Evolutionary conservation across 2,113 vertebrate genomes (phyloP).

Genomic region (Calypte anna): DNA sequence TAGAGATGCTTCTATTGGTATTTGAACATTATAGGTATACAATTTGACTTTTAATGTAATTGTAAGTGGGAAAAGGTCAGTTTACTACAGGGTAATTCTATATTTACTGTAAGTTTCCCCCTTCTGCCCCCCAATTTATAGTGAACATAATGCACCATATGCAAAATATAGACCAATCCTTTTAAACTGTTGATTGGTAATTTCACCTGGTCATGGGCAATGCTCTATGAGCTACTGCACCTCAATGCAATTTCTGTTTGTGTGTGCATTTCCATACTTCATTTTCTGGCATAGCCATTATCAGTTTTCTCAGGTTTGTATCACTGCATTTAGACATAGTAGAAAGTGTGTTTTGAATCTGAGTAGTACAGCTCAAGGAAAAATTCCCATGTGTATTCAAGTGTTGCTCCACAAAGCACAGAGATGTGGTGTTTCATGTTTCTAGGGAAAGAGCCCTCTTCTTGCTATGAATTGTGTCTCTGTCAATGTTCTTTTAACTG

Average conservation of each 20-base stretch:
- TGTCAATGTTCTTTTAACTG: background rate
- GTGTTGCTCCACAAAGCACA: background rate
- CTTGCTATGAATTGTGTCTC: background rate
- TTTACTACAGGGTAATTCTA: background rate
- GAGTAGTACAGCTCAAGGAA: background rate
- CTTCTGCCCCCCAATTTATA: background rate
- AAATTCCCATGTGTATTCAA: background rate
- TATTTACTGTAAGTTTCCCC: too few species aligned
- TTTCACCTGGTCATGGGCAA: fast-evolving
- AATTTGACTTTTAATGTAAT: background rate
- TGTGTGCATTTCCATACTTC: background rate
- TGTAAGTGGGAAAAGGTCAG: background rate
- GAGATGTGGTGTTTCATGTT: background rate
- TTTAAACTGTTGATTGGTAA: background rate
- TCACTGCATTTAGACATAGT: background rate
- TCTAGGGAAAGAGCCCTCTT: background rate
- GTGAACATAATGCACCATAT: background rate
- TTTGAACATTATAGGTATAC: background rate
- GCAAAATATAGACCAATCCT: background rate
- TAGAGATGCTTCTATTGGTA: background rate
- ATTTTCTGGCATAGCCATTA: background rate
- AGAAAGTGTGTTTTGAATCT: background rate
- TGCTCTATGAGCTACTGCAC: background rate
- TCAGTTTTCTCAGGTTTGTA: background rate
- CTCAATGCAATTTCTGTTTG: background rate